A percentile compares a stretch with the other conserved stretches of the same genome.
Evolutionary conservation across 2,888 invertebrate species (phyloP).

Genomic region (Ophion ellenae): DNA sequence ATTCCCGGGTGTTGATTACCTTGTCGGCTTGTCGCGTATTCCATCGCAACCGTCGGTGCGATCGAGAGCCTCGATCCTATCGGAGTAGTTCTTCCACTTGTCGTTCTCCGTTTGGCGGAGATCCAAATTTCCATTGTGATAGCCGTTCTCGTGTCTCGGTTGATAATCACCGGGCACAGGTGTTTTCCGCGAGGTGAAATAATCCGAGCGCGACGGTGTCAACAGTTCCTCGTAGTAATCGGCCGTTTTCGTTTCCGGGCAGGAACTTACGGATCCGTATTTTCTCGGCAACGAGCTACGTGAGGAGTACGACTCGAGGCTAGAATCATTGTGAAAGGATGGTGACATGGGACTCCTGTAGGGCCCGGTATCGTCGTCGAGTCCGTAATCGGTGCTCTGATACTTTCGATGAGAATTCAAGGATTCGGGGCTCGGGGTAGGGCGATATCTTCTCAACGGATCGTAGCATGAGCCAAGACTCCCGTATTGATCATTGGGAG

Average conservation of each 20-base stretch:
- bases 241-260: conserved; percentile 77
- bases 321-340: conserved; percentile 64
- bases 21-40: conserved; percentile 70
- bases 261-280: conserved; percentile 75
- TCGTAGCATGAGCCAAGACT: conserved; percentile 74
- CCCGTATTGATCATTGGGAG: conserved; percentile 71
- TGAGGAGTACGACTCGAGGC: conserved; percentile 67
- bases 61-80: conserved; percentile 67
- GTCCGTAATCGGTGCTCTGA: conserved; percentile 74
- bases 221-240: conserved; percentile 81
- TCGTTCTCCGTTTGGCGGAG: conserved; percentile 62
- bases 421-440: conserved; percentile 76
- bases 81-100: conserved; percentile 71
- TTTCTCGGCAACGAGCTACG: conserved; percentile 74
- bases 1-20: conserved; percentile 66
- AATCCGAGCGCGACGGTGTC: conserved; percentile 76
- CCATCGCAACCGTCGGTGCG: conserved; percentile 67
- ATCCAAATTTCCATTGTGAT: conserved; percentile 76
- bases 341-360: conserved; percentile 70
- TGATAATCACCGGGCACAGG: conserved; percentile 73
- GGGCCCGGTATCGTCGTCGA: conserved; percentile 71
- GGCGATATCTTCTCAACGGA: conserved; percentile 75
- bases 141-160: conserved; percentile 77
- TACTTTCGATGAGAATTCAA: conserved; percentile 72
- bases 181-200: conserved; percentile 72